Evolutionary conservation across 2,113 vertebrate genomes (phyloP).

Genomic region (Muntiacus muntjak): DNA sequence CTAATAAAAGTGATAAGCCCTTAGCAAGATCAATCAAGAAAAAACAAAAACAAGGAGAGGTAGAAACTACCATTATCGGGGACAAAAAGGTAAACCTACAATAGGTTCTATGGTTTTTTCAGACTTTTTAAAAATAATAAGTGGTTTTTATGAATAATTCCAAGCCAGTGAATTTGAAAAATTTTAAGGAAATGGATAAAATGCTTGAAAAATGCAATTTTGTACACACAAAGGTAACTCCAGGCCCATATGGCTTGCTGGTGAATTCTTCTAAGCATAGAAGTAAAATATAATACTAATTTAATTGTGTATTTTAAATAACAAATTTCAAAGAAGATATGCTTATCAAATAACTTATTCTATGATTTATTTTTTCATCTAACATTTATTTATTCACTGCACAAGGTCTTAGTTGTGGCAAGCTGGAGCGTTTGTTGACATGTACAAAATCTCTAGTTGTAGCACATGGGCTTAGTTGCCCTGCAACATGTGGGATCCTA

Average conservation of each 20-base stretch:
- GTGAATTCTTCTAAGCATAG: not conserved
- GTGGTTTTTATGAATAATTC: not conserved
- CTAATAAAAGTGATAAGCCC: not conserved
- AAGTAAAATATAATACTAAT: not conserved
- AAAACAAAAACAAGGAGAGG: not conserved
- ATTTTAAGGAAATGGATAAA: not conserved
- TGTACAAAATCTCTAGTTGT: not conserved
- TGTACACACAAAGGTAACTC: not conserved
- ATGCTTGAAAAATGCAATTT: not conserved
- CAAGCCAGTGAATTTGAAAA: not conserved
- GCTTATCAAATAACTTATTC: not conserved
- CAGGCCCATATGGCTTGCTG: not conserved
- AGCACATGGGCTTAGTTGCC: not conserved
- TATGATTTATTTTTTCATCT: not conserved
- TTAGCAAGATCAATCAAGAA: not conserved
- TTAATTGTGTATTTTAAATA: not conserved
- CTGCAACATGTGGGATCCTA: not conserved
- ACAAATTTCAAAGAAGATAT: not conserved
- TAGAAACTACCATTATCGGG: not conserved
- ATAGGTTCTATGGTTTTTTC: not conserved
- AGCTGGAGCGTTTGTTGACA: fast-evolving
- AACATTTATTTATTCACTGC: not conserved
- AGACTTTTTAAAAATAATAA: not conserved
- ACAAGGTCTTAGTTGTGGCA: not conserved
- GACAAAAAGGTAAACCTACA: not conserved